Conservation (phyloP, 1,140 invertebrate species). For the honey bee (Apis mellifera) region Amel_HAv3.1 CM009940.2:2144501-2145000, state of each 20-base stretch:
- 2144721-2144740: constrained; percentile 62
- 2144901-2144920: constrained; percentile 27
- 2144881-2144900: too few species aligned
- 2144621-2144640: constrained; percentile 68
- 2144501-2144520: background rate
- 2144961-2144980: constrained; percentile 37
- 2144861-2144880: constrained; percentile 8
- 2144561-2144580: constrained; percentile 70
- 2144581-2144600: constrained; percentile 78
- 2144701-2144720: constrained; percentile 44
- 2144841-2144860: constrained; percentile 31
- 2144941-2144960: constrained; percentile 42
- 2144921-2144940: constrained; percentile 49
- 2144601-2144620: constrained; percentile 62
- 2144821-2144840: constrained; percentile 21
- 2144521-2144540: constrained; percentile 41
- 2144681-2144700: constrained; percentile 20
- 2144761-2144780: constrained; percentile 79
- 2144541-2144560: constrained; percentile 64
- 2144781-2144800: constrained; percentile 80
- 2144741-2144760: constrained; percentile 72
- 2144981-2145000: constrained; percentile 44
- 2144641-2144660: constrained; percentile 68
- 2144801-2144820: constrained; percentile 68
- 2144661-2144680: constrained; percentile 54